Percentiles rank a stretch among this genome's conserved stretches.
These are phyloP conservation scores for Plutella xylostella DNA, from an alignment of 2,888 invertebrate genomes.

Conservation along the genomic window DNA sequence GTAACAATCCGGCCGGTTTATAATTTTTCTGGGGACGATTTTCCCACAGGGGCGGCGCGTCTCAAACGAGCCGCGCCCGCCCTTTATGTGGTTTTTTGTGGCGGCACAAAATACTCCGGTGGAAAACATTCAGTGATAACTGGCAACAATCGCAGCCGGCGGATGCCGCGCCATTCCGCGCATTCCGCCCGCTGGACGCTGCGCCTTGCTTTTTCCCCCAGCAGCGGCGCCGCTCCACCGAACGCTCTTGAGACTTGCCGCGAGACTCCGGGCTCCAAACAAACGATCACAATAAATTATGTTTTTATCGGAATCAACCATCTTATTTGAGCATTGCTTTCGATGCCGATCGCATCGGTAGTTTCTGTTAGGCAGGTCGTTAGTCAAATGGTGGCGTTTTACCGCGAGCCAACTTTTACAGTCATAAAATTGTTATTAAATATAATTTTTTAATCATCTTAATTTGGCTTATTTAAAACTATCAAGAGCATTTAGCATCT, in stretches of 20 bases:
- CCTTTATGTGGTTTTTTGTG: conserved; percentile 69
- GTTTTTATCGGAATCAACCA: conserved; percentile 5
- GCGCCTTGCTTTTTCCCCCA: conserved; percentile 62
- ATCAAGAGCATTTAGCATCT: conserved; percentile 30
- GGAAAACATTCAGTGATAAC: conserved; percentile 70
- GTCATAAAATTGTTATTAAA: no score
- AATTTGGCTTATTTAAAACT: conserved; percentile 9
- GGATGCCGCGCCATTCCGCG: conserved; percentile 65
- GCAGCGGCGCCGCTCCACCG: conserved; percentile 36
- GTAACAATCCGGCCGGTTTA: conserved; percentile 49
- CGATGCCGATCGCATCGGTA: no score
- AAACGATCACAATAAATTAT: conserved; percentile 8
- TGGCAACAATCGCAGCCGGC: conserved; percentile 69
- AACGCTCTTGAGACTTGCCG: conserved; percentile 32
- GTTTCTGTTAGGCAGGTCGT: no score
- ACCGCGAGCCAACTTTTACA: no score
- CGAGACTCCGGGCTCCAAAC: conserved; percentile 22
- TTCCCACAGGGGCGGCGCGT: conserved; percentile 65
- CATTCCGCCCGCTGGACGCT: conserved; percentile 55
- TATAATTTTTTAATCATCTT: no score
- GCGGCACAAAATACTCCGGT: conserved; percentile 63
- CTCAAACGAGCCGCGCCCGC: conserved; percentile 66
- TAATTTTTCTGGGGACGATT: conserved; percentile 69
- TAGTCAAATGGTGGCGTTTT: no score
- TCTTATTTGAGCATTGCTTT: no score